Base-by-base conservation (phyloP, 2,888 invertebrate genomes). In the Ophraella communa region DNA sequence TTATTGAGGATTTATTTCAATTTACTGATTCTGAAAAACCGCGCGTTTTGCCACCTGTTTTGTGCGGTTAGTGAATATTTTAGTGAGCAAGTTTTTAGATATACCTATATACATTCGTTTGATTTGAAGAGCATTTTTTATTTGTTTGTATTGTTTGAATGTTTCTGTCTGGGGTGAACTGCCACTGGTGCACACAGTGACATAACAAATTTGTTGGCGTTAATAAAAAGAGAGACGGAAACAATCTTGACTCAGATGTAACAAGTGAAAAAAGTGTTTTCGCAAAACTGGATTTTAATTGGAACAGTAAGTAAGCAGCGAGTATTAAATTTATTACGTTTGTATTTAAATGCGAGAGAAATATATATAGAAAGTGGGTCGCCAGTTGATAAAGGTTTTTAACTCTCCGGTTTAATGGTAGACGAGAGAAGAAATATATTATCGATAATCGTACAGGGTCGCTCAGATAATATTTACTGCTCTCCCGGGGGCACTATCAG, bases 271-370 rank as follows among this genome's bases (percentile, higher is more conserved):
- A 57, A 51, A 51, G 49, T 51, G 49, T 51, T 51, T 51, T 57
- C 47, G 44, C 54, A 51, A 51, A 65, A 65, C 62, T 65, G 65
- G 65, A 65, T 65, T 65, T 60, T 65, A 62, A 65, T 57, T 62
- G 58, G 65, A 58, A 62, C 65, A 58, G 56, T 61, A 60, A 57
- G 65, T 65, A 65, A 61, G 60, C n/a, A n/a, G n/a, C 60, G 52
- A 60, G 52, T 44, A 60, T 42, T 52, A 60, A 60, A 60, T 60
- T 60, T 60, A 60, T 60, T 60, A 53, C 60, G 45, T 60, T 60
- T 52, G 60, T 53, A 60, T 60, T 60, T 60, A 60, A 60, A 60
- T 60, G 52, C 52, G 60, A 60, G 52, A 52, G 52, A 39, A n/a
- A n/a, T n/a, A n/a, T 35, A 33, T 60, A 53, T 60, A 60, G 60